These are phyloP conservation scores for Acanthopleura granulata DNA, from an alignment of 2,888 invertebrate species.

Conservation along the genomic window DNA sequence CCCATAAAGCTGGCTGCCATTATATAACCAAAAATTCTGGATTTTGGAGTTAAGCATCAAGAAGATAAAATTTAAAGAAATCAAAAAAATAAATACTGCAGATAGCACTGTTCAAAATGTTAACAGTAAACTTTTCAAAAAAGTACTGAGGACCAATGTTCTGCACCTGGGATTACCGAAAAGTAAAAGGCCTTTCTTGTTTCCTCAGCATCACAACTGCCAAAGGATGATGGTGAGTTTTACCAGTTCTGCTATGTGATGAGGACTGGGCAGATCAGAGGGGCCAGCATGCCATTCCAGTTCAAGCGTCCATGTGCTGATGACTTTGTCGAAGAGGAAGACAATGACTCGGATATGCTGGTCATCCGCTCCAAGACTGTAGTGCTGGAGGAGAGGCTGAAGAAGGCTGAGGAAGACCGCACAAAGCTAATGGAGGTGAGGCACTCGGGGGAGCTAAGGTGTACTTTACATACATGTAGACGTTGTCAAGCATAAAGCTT, in stretches of 20 bases:
- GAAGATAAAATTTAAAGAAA: too few relatives aligned
- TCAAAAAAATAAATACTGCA: too few relatives aligned
- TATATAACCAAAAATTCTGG: too few relatives aligned
- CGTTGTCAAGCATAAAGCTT: too few relatives aligned
- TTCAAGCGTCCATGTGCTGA: conserved; percentile 59
- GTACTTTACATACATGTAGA: too few relatives aligned
- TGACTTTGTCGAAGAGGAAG: conserved; percentile 64
- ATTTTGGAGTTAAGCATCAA: too few relatives aligned
- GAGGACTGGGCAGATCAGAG: conserved; percentile 58
- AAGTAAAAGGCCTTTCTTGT: conserved; percentile 16
- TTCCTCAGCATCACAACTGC: conserved; percentile 57
- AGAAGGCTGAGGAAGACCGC: conserved; percentile 43
- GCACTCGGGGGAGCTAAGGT: too few relatives aligned
- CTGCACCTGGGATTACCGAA: too few relatives aligned
- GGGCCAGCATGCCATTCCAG: conserved; percentile 69
- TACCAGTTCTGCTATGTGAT: conserved; percentile 69
- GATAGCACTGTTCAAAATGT: too few relatives aligned
- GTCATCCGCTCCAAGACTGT: conserved; percentile 60
- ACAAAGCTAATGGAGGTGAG: conserved; percentile 41
- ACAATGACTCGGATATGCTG: conserved; percentile 64
- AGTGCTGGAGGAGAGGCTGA: conserved; percentile 60
- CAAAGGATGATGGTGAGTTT: conserved; percentile 68
- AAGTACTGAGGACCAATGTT: too few relatives aligned
- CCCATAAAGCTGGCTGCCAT: too few relatives aligned
- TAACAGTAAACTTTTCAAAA: too few relatives aligned